Base-by-base conservation (phyloP, 2,113 vertebrate species). In the Aegithalos caudatus region DNA sequence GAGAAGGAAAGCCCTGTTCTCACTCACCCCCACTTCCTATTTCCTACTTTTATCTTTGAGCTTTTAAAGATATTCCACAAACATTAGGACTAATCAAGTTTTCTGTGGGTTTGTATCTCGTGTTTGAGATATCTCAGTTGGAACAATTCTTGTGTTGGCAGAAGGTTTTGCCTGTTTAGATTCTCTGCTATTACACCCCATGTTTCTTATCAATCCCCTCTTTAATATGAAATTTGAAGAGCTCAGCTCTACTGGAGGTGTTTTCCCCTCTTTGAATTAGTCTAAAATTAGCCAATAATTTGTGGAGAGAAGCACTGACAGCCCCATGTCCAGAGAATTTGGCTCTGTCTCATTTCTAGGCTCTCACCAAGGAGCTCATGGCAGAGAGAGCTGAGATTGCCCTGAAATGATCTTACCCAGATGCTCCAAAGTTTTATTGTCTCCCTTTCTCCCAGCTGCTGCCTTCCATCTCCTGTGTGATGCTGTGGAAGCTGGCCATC, bases 351-450 rank as follows among this genome's bases (percentile, higher is more conserved):
- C 38, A 33, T 83, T 86, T 72, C n/a, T 20, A 57, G 27, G 11
- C 74, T 56, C 19, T 88, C 18, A 50, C 3, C 31, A 64, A 69
- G 37, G 70, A 80, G 45, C 1, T 6, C 0, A 0, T 22, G 24
- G 24, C 72, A 72, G 27, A 69, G 50, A 62, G 35, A 73, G 44
- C 12, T 61, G 60, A 61, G 47, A 56, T 27, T 47, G 2, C 18
- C 45, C 51, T 25, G 28, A 64, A 13, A 24, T 17, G 29, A 62
- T 62, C 31, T 61, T 7, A 77, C 4, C 31, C 58, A 22, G 28
- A 10, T 56, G 14, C 31, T 66, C 45, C 71, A 53, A 65, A 81
- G 7, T 17, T 73, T 95, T 61, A 15, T 57, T 28, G 3, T 25
- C 40, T 69, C 45, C 18, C 11, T 72, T 65, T 38, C 38, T 70